phyloP scores from a whole-genome alignment of 2,797 vertebrate genomes.

The Cossypha heuglini region DNA sequence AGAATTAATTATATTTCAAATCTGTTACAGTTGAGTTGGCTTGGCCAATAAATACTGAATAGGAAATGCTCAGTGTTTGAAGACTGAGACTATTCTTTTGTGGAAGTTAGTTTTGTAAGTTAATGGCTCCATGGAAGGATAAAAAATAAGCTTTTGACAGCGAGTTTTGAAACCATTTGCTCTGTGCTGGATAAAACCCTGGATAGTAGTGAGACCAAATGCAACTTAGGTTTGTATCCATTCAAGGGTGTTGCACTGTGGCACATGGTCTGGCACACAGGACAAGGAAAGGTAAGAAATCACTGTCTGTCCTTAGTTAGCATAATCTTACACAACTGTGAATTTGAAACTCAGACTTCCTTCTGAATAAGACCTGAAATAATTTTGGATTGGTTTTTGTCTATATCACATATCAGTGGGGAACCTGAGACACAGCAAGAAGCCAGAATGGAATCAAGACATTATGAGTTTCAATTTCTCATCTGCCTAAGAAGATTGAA shows the following conservation, averaged over 20 bases:
- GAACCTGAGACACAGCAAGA: neutral
- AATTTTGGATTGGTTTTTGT: neutral
- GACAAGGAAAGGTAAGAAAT: neutral
- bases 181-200: neutral
- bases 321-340: neutral
- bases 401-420: neutral
- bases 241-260: neutral
- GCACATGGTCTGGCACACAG: rapidly evolving
- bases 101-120: neutral
- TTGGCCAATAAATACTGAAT: neutral
- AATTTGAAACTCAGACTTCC: neutral
- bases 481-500: neutral
- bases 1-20: conserved; percentile 15
- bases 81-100: neutral
- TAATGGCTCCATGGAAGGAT: neutral
- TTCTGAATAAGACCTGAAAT: neutral
- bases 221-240: neutral
- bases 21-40: neutral
- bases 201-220: neutral
- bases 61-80: neutral
- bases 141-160: neutral
- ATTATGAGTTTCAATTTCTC: neutral
- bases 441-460: neutral
- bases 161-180: neutral
- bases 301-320: neutral